Percentiles rank a stretch among this genome's conserved stretches.
Conservation (phyloP, 1,140 invertebrate species). For the Micrasema longulum region DNA sequence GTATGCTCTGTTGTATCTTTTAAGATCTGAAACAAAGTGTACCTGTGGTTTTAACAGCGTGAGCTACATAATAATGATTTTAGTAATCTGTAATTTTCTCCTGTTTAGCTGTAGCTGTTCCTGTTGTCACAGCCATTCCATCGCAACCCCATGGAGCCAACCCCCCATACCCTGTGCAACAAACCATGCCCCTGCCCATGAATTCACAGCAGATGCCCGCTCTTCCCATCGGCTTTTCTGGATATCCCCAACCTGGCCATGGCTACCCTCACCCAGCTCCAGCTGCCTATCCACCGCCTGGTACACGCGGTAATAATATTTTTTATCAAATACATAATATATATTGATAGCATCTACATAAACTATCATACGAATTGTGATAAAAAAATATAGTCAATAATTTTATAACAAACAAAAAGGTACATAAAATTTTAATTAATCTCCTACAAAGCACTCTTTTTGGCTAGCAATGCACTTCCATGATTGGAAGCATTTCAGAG, state of each 20-base stretch:
- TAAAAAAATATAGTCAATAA: no score
- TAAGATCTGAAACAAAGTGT: no score
- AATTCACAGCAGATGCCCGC: background rate
- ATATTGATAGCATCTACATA: no score
- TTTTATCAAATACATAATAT: no score
- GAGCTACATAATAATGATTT: background rate
- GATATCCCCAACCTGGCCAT: slow-evolving; percentile 8
- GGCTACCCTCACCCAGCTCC: background rate
- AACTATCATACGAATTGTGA: no score
- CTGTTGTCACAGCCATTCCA: background rate
- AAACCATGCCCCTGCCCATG: slow-evolving; percentile 19
- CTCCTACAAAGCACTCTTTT: no score
- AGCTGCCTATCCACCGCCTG: slow-evolving; percentile 5
- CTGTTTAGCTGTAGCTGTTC: slow-evolving; percentile 22
- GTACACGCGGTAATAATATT: slow-evolving; percentile 11
- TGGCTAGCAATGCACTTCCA: no score
- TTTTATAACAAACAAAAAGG: no score
- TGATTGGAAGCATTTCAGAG: no score
- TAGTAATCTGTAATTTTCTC: background rate
- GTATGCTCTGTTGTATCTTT: background rate
- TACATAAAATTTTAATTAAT: no score
- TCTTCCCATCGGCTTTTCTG: slow-evolving; percentile 9
- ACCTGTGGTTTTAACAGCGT: background rate
- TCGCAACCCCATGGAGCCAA: background rate
- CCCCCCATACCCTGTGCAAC: slow-evolving; percentile 24